Base-by-base conservation (phyloP, 1,140 invertebrate species). In the Zelostemma sp. region DNA sequence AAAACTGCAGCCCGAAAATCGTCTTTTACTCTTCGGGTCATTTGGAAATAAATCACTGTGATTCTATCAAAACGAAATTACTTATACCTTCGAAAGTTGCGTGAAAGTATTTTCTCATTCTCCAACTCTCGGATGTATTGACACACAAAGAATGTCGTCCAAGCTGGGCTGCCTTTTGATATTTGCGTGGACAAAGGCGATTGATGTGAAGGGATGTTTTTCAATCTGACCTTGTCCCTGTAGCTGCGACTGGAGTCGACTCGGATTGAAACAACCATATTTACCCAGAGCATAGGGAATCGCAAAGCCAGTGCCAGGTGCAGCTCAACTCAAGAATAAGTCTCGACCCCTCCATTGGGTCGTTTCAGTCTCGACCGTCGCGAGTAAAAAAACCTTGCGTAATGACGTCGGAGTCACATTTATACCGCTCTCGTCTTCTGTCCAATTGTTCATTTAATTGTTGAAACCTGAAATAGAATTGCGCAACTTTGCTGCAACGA, bases 361-460 rank as follows among this genome's bases (percentile, higher is more conserved):
- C 46, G 5, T 11, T 19, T 28, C 17, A 33, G 46, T 28, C 61
- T 25, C 47, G 48, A 46, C 49, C 18, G 58, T 56, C 57, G 45
- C 12, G 53, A 0, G 11, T 45, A 72, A 66, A 59, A 67, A 72
- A 72, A 72, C 58, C 58, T 56, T 45, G 45, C 63, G 63, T 51
- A 60, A 63, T 59, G 40, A 41, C 59, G 63, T 1, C 40, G 14
- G 61, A 25, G 21, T 25, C 21, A 25, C 21, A 25, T 25, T 25
- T n/a, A n/a, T n/a, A n/a, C n/a, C 21, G 21, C 21, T 25, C 21
- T 25, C 21, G 8, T 25, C 21, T 8, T 25, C 21, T 25, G 21
- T 8, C 21, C 3, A 25, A 8, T 35, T 9, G 33, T n/a, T 35
- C 33, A n/a, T 25, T 25, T 25, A 25, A 25, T 25, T 25, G 21